Percentiles rank a stretch among this genome's conserved stretches.
phyloP scores from a whole-genome alignment of 2,113 vertebrate species.

The Pelvicachromis taeniatus region DNA sequence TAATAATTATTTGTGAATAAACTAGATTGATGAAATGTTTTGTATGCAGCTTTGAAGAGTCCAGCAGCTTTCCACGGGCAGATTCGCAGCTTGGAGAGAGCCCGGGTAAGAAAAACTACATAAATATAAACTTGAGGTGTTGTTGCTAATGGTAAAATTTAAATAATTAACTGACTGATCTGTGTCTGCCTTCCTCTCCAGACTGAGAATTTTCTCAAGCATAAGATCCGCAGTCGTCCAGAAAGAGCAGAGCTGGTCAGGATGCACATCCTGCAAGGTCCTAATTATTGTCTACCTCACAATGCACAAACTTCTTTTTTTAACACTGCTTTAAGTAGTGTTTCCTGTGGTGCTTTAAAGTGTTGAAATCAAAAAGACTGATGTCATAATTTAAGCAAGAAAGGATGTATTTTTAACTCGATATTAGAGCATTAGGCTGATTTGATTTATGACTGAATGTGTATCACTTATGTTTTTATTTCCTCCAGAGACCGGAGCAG shows the following conservation, averaged over 20 bases:
- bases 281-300: neutral
- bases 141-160: neutral
- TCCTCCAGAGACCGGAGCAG: slow-evolving; percentile 87
- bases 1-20: neutral
- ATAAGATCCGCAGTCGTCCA: slow-evolving; percentile 96
- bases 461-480: neutral
- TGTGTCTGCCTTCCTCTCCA: slow-evolving; percentile 41
- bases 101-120: slow-evolving; percentile 78
- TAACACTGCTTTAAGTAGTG: neutral
- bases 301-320: neutral
- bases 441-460: neutral
- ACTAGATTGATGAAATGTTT: slow-evolving; percentile 5
- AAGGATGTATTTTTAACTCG: neutral
- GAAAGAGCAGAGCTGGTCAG: slow-evolving; percentile 94
- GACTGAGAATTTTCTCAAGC: slow-evolving; percentile 98
- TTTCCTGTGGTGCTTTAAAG: neutral
- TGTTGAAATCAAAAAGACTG: neutral
- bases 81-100: slow-evolving; percentile 97
- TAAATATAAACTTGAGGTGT: neutral
- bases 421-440: neutral
- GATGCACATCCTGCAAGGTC: slow-evolving; percentile 99
- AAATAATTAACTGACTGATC: neutral
- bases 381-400: neutral
- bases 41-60: slow-evolving; percentile 90
- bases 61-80: slow-evolving; percentile 97